phyloP scores from a whole-genome alignment of 53 echinoderm and acorn worm genomes.

The Astropecten irregularis region DNA sequence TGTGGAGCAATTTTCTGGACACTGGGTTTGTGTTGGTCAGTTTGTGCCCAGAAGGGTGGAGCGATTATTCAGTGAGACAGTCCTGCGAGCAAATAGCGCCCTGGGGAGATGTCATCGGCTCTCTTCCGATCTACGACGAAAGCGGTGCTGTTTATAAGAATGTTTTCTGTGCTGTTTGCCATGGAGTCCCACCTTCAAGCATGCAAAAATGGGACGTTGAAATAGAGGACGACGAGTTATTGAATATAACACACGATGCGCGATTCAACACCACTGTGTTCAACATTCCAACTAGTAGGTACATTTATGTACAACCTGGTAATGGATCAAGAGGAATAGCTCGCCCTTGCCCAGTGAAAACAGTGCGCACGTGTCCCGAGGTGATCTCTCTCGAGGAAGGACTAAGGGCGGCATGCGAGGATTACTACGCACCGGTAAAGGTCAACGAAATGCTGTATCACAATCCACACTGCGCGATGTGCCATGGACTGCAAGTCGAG shows the following conservation, averaged over 20 bases:
- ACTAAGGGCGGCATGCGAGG: conserved; percentile 2
- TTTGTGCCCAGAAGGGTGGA: conserved; percentile 1
- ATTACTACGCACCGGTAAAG: conserved; percentile 6
- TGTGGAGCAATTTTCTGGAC: neutral
- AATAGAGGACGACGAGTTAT: neutral
- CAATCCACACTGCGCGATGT: conserved; percentile 62
- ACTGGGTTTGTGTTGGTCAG: conserved; percentile 5
- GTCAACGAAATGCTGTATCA: neutral
- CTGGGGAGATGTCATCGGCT: conserved; percentile 47
- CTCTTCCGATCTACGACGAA: conserved; percentile 65
- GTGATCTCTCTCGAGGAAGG: neutral
- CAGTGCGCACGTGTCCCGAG: neutral
- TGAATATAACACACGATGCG: neutral
- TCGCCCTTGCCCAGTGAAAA: neutral
- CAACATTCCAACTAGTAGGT: neutral
- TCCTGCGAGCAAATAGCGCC: neutral
- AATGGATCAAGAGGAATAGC: neutral
- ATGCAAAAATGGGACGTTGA: conserved; percentile 11
- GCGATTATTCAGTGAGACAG: neutral
- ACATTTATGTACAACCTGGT: neutral
- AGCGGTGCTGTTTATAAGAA: conserved; percentile 64
- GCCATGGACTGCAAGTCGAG: neutral
- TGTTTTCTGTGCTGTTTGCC: conserved; percentile 75
- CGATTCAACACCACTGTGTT: neutral
- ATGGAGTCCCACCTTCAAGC: neutral